A percentile compares a stretch with the other conserved stretches of the same genome.
phyloP scores from a whole-genome alignment of 1,140 invertebrate genomes.

The Drosophila micromelanica region DNA sequence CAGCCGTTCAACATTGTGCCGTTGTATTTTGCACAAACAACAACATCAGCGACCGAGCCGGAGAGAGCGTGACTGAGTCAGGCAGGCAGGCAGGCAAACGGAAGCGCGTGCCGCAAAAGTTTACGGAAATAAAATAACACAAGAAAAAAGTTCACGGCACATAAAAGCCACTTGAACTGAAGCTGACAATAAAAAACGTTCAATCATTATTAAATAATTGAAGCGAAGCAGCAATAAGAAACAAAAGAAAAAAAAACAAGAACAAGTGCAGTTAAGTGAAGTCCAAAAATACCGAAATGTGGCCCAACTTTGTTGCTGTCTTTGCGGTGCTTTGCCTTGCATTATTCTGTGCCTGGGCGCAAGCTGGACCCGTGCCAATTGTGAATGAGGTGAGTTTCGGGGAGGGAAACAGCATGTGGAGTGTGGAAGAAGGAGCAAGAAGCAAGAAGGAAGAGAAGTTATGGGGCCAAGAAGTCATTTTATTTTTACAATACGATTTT shows the following conservation, averaged over 20 bases:
- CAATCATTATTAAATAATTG: constrained; percentile 34
- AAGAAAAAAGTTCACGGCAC: constrained; percentile 50
- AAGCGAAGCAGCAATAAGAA: constrained; percentile 6
- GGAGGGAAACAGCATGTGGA: constrained; percentile 3
- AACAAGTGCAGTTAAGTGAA: constrained; percentile 35
- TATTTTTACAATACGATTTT: constrained; percentile 36
- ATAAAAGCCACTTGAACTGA: constrained; percentile 11
- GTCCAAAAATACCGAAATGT: constrained; percentile 55
- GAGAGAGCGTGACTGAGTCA: constrained; percentile 28
- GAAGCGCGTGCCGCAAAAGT: constrained; percentile 79
- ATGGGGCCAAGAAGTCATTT: constrained; percentile 37
- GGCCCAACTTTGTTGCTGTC: constrained; percentile 72
- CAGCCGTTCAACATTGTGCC: constrained; percentile 60
- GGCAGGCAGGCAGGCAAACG: constrained; percentile 34
- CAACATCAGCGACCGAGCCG: constrained; percentile 36
- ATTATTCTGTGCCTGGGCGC: constrained; percentile 63
- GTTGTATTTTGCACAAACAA: constrained; percentile 61
- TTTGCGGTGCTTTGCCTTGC: constrained; percentile 65
- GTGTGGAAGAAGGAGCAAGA: not conserved
- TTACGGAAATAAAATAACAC: constrained; percentile 74
- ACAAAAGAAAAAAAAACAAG: constrained; percentile 2
- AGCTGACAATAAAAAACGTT: constrained; percentile 30
- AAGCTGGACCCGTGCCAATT: constrained; percentile 83
- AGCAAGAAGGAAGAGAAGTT: constrained; percentile 30
- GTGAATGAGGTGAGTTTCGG: constrained; percentile 79